phyloP scores from a whole-genome alignment of 2,888 invertebrate species.

The Alloplasta piceator region DNA sequence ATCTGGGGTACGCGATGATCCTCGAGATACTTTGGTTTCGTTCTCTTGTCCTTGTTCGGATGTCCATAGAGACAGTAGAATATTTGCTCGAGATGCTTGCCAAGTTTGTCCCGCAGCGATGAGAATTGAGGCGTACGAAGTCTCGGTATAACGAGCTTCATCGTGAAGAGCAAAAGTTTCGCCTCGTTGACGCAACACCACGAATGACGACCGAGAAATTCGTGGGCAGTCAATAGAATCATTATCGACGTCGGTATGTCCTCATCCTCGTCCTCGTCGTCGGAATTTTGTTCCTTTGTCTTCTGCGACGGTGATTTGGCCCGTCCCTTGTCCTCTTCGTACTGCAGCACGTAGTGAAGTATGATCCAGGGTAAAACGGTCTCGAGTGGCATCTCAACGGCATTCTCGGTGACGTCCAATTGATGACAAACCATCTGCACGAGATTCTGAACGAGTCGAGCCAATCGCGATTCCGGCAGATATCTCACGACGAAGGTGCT shows the following conservation, averaged over 20 bases:
- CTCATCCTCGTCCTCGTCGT: slow-evolving; percentile 84
- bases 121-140: slow-evolving; percentile 88
- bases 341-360: slow-evolving; percentile 90
- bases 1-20: slow-evolving; percentile 91
- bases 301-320: slow-evolving; percentile 81
- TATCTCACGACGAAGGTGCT: slow-evolving; percentile 84
- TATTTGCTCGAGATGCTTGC: slow-evolving; percentile 93
- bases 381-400: slow-evolving; percentile 87
- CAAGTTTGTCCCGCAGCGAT: slow-evolving; percentile 88
- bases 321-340: slow-evolving; percentile 88
- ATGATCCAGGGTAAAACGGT: slow-evolving; percentile 93
- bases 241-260: slow-evolving; percentile 90
- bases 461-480: slow-evolving; percentile 86
- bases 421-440: slow-evolving; percentile 91
- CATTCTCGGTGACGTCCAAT: slow-evolving; percentile 88
- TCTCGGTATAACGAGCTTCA: slow-evolving; percentile 90
- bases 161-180: slow-evolving; percentile 90
- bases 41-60: slow-evolving; percentile 88
- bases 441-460: slow-evolving; percentile 89
- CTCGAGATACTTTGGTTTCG: slow-evolving; percentile 85
- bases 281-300: slow-evolving; percentile 68
- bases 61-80: slow-evolving; percentile 94
- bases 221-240: slow-evolving; percentile 92
- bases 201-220: slow-evolving; percentile 90
- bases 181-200: slow-evolving; percentile 93